Evolutionary conservation across 2,797 vertebrate species (phyloP).

Genomic region (Pangasius krempfi): DNA sequence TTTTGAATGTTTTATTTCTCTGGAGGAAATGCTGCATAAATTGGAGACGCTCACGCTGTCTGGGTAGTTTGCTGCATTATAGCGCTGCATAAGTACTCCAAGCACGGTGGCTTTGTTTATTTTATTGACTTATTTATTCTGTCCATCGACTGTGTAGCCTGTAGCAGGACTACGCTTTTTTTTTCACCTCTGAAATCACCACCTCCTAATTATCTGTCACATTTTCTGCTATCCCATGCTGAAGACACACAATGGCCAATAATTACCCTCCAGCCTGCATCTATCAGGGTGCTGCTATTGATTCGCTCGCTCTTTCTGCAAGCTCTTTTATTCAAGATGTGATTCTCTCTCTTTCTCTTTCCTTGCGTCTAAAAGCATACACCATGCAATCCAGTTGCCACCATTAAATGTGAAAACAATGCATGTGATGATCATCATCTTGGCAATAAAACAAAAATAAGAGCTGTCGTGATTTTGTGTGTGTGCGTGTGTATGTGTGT

Average conservation of each 20-base stretch:
- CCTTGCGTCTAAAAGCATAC: conserved; percentile 1
- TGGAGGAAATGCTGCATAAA: conserved; percentile 14
- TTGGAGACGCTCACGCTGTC: conserved; percentile 13
- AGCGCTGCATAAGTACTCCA: conserved; percentile 73
- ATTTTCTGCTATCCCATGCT: conserved; percentile 78
- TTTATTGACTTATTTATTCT: conserved; percentile 82
- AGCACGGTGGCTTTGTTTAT: conserved; percentile 78
- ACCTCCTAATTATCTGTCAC: conserved; percentile 84
- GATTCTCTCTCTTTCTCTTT: conserved; percentile 8
- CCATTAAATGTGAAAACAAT: conserved; percentile 30
- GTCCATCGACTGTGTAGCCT: conserved; percentile 76
- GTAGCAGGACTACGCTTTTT: conserved; percentile 66
- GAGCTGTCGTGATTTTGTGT: background rate
- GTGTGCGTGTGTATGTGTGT: conserved; percentile 6
- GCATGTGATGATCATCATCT: conserved; percentile 35
- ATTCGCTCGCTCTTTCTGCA: conserved; percentile 60
- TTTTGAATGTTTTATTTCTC: conserved; percentile 44
- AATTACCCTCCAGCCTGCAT: conserved; percentile 80
- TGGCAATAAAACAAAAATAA: conserved; percentile 27
- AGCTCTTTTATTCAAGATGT: conserved; percentile 33
- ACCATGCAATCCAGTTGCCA: background rate
- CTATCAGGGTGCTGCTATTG: conserved; percentile 76
- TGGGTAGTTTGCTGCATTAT: conserved; percentile 59
- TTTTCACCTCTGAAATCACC: conserved; percentile 77
- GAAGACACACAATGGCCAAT: conserved; percentile 80